Evolutionary conservation across 2,888 invertebrate species (phyloP).

Genomic region (Phyllotreta striolata): DNA sequence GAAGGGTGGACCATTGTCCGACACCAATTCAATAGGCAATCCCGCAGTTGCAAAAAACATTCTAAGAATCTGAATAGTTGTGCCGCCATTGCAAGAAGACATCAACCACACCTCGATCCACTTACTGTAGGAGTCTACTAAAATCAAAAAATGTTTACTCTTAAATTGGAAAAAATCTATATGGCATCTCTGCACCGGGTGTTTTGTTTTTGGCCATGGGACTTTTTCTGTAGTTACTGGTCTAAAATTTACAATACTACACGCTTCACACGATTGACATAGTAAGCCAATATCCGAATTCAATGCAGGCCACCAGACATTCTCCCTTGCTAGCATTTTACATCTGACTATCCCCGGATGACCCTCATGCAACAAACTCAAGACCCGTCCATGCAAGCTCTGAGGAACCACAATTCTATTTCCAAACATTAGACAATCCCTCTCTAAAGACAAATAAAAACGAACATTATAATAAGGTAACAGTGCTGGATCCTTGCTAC

Average conservation of each 20-base stretch:
- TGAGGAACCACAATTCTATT: conserved; percentile 9
- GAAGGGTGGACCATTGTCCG: conserved; percentile 22
- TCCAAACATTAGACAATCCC: conserved; percentile 21
- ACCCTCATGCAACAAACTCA: conserved; percentile 4
- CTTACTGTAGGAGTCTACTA: conserved; percentile 13
- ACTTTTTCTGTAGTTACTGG: conserved; percentile 6
- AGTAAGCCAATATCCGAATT: neutral
- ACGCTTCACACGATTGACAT: conserved; percentile 18
- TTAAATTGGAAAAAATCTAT: conserved; percentile 19
- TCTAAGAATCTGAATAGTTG: neutral
- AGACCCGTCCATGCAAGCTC: neutral
- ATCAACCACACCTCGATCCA: conserved; percentile 13
- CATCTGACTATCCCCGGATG: conserved; percentile 21
- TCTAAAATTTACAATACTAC: conserved; percentile 18
- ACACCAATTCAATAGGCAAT: conserved; percentile 11
- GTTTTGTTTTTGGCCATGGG: conserved; percentile 18
- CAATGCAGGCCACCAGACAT: conserved; percentile 15
- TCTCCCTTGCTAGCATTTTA: conserved; percentile 19
- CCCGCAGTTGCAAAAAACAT: conserved; percentile 17
- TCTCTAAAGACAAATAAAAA: conserved; percentile 11
- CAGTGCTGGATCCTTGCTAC: conserved; percentile 3
- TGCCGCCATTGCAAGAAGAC: conserved; percentile 10
- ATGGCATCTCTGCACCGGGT: conserved; percentile 12
- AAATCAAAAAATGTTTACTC: conserved; percentile 11
- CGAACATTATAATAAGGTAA: conserved; percentile 11